phyloP scores from a whole-genome alignment of 2,797 vertebrate genomes.

The Onychomys torridus region DNA sequence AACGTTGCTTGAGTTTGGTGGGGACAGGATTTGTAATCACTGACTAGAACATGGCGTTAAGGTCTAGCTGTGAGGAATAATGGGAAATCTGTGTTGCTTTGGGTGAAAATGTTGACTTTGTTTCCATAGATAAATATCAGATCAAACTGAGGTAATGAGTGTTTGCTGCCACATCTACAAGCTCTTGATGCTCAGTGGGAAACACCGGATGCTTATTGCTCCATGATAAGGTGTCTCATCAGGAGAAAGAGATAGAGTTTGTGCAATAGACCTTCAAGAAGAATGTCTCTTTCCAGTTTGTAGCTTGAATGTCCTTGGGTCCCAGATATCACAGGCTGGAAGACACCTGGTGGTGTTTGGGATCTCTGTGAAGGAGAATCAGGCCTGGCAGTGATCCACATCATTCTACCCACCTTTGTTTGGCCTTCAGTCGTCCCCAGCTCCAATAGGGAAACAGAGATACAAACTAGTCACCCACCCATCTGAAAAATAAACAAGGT shows the following conservation, averaged over 20 bases:
- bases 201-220: neutral
- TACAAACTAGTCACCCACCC: neutral
- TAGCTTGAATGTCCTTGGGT: too few relatives aligned
- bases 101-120: neutral
- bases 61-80: neutral
- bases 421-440: neutral
- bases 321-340: neutral
- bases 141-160: neutral
- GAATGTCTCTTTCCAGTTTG: neutral
- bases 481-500: neutral
- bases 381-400: neutral
- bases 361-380: neutral
- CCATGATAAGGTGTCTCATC: neutral
- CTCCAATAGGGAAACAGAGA: neutral
- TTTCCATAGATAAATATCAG: neutral
- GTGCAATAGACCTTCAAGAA: neutral
- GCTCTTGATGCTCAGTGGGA: neutral
- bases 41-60: neutral
- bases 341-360: neutral
- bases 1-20: neutral
- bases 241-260: too few relatives aligned
- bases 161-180: neutral
- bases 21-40: neutral
- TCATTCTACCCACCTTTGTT: neutral
- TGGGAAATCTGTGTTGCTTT: neutral